A percentile compares a stretch with the other conserved stretches of the same genome.
phyloP scores from a whole-genome alignment of 1,140 invertebrate genomes.

The Anastatus disparis region DNA sequence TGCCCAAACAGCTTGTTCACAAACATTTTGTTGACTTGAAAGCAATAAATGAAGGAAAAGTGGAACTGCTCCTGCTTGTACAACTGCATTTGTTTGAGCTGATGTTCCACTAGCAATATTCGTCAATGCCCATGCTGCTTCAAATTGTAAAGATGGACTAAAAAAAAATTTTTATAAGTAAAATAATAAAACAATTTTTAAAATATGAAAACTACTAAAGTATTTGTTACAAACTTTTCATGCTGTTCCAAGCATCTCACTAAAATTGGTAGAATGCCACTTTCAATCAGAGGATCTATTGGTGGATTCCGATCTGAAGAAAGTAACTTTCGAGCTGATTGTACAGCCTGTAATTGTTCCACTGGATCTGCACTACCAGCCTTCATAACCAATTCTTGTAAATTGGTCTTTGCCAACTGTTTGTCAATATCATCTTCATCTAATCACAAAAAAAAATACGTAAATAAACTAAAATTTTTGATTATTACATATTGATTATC shows the following conservation, averaged over 20 bases:
- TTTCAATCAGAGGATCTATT: slow-evolving; percentile 95
- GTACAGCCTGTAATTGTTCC: slow-evolving; percentile 83
- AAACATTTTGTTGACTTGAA: slow-evolving; percentile 96
- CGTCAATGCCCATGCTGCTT: slow-evolving; percentile 98
- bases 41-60: slow-evolving; percentile 90
- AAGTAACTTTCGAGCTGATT: slow-evolving; percentile 91
- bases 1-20: slow-evolving; percentile 99
- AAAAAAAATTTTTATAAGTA: slow-evolving; percentile 43
- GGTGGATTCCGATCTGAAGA: slow-evolving; percentile 98
- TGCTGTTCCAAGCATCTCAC: slow-evolving; percentile 88
- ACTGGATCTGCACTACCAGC: slow-evolving; percentile 77
- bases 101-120: slow-evolving; percentile 99
- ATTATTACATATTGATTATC: background rate
- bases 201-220: slow-evolving; percentile 25
- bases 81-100: slow-evolving; percentile 95
- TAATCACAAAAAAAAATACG: slow-evolving; percentile 46
- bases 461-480: slow-evolving; percentile 14
- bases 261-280: slow-evolving; percentile 93
- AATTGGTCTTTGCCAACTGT: slow-evolving; percentile 73
- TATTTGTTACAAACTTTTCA: slow-evolving; percentile 76
- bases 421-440: slow-evolving; percentile 82
- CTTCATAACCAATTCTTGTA: slow-evolving; percentile 77
- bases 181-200: too few species aligned
- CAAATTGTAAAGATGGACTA: slow-evolving; percentile 95
- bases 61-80: slow-evolving; percentile 93